phyloP scores from a whole-genome alignment of 2,888 invertebrate genomes.

The Automeris io region DNA sequence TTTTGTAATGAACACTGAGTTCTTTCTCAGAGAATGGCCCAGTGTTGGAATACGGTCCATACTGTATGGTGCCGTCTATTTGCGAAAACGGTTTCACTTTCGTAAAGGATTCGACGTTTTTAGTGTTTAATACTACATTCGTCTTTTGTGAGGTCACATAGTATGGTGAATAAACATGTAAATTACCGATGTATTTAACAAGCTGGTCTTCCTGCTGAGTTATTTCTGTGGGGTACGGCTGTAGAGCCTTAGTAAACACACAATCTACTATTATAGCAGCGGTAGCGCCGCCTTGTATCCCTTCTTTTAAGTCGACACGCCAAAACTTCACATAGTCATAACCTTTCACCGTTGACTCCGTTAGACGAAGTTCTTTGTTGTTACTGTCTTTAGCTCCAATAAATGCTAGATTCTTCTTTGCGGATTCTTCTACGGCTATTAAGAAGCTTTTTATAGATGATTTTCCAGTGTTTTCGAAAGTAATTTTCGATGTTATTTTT shows the following conservation, averaged over 20 bases:
- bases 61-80: constrained; percentile 87
- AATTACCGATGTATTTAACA: constrained; percentile 90
- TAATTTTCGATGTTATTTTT: constrained; percentile 87
- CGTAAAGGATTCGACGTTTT: constrained; percentile 88
- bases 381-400: constrained; percentile 82
- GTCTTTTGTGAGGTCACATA: constrained; percentile 88
- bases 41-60: constrained; percentile 92
- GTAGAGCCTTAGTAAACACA: constrained; percentile 84
- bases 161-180: constrained; percentile 92
- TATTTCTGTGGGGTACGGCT: constrained; percentile 92
- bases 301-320: constrained; percentile 78
- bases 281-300: constrained; percentile 76
- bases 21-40: constrained; percentile 78
- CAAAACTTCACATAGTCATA: constrained; percentile 70
- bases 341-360: constrained; percentile 69
- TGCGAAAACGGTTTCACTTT: constrained; percentile 88
- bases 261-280: constrained; percentile 81
- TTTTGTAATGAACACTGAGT: constrained; percentile 93
- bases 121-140: constrained; percentile 84
- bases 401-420: constrained; percentile 82
- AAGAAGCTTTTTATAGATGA: constrained; percentile 82
- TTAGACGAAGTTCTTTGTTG: constrained; percentile 76
- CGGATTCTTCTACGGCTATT: constrained; percentile 81
- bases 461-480: constrained; percentile 89
- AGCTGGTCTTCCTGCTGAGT: constrained; percentile 96